Conservation (phyloP, 2,888 invertebrate genomes). For the Drosophila fungiperda region DNA sequence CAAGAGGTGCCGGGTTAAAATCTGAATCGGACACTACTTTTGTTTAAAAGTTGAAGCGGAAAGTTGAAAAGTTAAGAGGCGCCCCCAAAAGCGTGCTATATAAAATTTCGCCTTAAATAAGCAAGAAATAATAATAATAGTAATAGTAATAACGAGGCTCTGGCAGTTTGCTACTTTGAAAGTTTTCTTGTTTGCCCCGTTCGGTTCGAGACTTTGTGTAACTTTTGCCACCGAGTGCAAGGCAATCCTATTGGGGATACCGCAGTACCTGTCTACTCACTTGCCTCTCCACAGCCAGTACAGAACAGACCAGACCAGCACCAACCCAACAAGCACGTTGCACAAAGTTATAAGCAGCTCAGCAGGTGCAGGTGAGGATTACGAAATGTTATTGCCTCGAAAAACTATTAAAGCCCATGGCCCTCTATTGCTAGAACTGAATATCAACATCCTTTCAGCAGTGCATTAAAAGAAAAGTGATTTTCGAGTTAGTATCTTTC, state of each 20-base stretch:
- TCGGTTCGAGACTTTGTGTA: conserved; percentile 58
- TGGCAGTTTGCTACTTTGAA: conserved; percentile 62
- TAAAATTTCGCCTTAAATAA: conserved; percentile 50
- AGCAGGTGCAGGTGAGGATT: conserved; percentile 60
- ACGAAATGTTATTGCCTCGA: conserved; percentile 64
- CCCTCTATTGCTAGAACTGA: not conserved
- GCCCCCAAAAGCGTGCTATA: conserved; percentile 48
- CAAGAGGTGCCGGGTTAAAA: conserved; percentile 59
- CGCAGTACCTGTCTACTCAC: conserved; percentile 7
- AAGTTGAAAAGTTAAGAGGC: conserved; percentile 52
- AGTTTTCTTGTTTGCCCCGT: conserved; percentile 68
- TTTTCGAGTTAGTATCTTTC: conserved; percentile 11
- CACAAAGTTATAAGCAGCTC: conserved; percentile 74
- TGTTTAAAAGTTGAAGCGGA: conserved; percentile 68
- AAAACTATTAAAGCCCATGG: conserved; percentile 58
- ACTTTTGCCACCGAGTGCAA: conserved; percentile 64
- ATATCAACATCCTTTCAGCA: conserved; percentile 27
- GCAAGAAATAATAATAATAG: conserved; percentile 50
- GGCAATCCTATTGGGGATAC: conserved; percentile 57
- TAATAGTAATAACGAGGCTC: conserved; percentile 65
- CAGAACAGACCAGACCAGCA: not conserved
- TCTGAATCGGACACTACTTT: conserved; percentile 70
- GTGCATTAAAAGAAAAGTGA: conserved; percentile 40
- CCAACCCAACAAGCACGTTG: conserved; percentile 24
- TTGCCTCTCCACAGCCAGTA: not conserved